Evolutionary conservation across 2,113 vertebrate species (phyloP), one percentile per base, ranked within the genome.

Genomic region (Hiodon alosoides): DNA sequence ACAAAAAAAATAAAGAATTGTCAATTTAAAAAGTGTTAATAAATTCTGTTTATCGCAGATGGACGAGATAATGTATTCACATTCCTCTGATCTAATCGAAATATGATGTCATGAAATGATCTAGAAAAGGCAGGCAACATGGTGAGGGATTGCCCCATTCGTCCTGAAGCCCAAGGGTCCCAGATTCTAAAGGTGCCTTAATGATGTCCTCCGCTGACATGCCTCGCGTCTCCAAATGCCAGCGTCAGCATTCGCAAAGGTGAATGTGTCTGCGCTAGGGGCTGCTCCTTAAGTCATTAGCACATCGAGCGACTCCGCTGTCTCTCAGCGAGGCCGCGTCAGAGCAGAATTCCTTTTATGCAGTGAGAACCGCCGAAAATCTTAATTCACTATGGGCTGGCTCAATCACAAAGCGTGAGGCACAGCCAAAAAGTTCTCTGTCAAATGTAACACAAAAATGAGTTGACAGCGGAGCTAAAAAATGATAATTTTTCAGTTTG

Each of bases 191-290:
- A 71, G 57, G 55, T n/a, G 47, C 16, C 57, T 59, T 71, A 60
- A 71, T 60, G 60, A 71, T 60, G 70, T 71, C 60, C 70, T 71
- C 10, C 55, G 60, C 31, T 71, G 70, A 71, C 70, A 71, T 59
- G 55, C 7, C 57, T 58, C 47, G 53, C 59, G 70, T 71, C 60
- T 71, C 70, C 55, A 71, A 71, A 71, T 71, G 60, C 70, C 70
- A 59, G 48, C 59, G 70, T 71, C 70, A 71, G 70, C 70, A 71
- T 60, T 71, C 70, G 53, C 5, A 60, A 71, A 71, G 70, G 70
- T 71, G 60, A 71, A 60, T 71, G 70, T 71, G 57, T 57, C 57
- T 71, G 31, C 50, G 70, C 70, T 71, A 55, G 60, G 70, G 70
- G 70, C 55, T 50, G 46, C 31, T 71, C 55, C 8, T 4, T 71